Evolutionary conservation across 2,888 invertebrate genomes (phyloP), one percentile per base, ranked within the genome.

Genomic region (Prosopocoilus inquinatus): DNA sequence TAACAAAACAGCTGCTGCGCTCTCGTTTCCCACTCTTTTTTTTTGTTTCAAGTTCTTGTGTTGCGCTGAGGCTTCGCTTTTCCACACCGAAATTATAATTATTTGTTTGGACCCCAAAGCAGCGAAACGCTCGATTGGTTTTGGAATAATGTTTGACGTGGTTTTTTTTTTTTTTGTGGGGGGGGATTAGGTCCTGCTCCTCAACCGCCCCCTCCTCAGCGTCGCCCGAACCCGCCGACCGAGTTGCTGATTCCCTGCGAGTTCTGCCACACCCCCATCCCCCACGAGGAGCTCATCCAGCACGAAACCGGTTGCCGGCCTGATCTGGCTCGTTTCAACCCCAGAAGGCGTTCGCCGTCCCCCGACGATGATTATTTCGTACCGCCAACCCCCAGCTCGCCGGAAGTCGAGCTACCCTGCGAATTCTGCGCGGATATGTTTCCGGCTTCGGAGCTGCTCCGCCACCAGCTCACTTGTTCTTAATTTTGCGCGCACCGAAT

Each of bases 361-460:
- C 69, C 67, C 1, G 65, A 72, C 38, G n/a, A 28, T 28, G 67
- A 70, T 51, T 69, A 68, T 52, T 67, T 66, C 38, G 58, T 63
- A 0, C 68, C 68, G 1, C 70, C 67, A 2, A 63, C 69, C 11
- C 61, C 62, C 9, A 64, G 60, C 41, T 63, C 62, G 0, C 74
- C 75, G 1, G 80, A 78, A 44, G 77, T 80, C 43, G 75, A 75
- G 57, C 72, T 84, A 44, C 84, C 84, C 4, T 85, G 85, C 70
- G 84, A 84, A 77, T 84, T 84, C 74, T 85, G 84, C 69, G 74
- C 74, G 15, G 70, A 69, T 13, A 77, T 79, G 64, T 76, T 83
- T 57, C 80, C 80, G 0, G 79, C 80, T 0, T 78, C 79, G 1
- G 75, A 80, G 52, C 72, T 85, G 3, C 78, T 82, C 59, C 76